Conservation (phyloP, 2,888 invertebrate species). For the Hyppa rectilinea region DNA sequence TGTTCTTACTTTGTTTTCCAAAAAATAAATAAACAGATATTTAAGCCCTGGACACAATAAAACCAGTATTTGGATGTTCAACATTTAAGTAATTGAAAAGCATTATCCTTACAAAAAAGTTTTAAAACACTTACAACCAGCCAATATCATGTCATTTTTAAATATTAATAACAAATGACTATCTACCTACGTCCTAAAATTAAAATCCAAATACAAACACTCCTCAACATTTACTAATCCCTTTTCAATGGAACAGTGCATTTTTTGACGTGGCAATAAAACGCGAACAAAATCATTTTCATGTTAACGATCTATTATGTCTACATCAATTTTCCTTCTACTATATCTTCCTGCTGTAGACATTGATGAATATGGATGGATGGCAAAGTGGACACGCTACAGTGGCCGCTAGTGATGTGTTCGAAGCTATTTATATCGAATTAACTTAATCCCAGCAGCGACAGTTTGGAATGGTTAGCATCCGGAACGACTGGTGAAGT, state of each 20-base stretch:
- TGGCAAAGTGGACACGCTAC: slow-evolving; percentile 35
- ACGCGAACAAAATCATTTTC: slow-evolving; percentile 29
- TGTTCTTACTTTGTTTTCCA: neutral
- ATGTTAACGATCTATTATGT: slow-evolving; percentile 42
- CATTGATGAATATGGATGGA: slow-evolving; percentile 63
- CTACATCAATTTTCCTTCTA: slow-evolving; percentile 53
- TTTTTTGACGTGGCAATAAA: slow-evolving; percentile 8
- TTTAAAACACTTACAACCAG: neutral
- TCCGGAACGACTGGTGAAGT: slow-evolving; percentile 46
- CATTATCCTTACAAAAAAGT: neutral
- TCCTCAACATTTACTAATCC: neutral
- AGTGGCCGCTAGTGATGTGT: slow-evolving; percentile 47
- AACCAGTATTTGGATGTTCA: neutral
- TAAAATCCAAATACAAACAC: slow-evolving; percentile 24
- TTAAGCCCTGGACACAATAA: neutral
- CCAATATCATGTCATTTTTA: neutral
- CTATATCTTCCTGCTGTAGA: slow-evolving; percentile 45
- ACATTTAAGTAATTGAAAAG: neutral
- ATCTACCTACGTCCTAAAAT: neutral
- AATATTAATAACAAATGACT: neutral
- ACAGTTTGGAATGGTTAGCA: slow-evolving; percentile 41
- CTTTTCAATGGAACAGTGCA: neutral
- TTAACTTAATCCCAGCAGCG: slow-evolving; percentile 46
- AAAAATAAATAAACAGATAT: neutral
- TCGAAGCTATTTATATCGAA: slow-evolving; percentile 37